Conservation (phyloP, 2,888 invertebrate species). For the Lasioglossum zephyrum region DNA sequence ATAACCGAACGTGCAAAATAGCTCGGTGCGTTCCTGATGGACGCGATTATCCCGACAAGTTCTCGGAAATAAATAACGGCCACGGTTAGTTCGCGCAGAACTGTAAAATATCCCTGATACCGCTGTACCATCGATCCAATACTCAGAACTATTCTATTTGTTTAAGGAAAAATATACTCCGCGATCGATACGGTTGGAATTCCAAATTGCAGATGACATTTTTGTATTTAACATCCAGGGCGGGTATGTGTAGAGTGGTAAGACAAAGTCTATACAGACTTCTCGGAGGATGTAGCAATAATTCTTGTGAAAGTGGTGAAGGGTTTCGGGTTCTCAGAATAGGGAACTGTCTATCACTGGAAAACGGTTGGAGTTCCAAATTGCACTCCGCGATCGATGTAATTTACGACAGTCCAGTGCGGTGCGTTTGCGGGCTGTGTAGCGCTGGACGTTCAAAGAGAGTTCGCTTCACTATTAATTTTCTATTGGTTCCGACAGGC, state of each 20-base stretch:
- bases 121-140: not conserved
- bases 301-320: too few species aligned
- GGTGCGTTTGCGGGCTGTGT: not conserved
- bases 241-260: too few species aligned
- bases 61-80: not conserved
- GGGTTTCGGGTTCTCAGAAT: too few species aligned
- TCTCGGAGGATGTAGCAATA: too few species aligned
- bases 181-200: not conserved
- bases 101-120: not conserved
- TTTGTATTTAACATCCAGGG: too few species aligned
- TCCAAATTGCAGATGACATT: too few species aligned
- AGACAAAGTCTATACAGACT: too few species aligned
- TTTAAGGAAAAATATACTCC: not conserved
- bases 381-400: not conserved
- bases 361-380: too few species aligned
- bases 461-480: slow-evolving; percentile 45
- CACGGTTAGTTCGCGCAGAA: too few species aligned
- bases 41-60: not conserved
- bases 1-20: not conserved
- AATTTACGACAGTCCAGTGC: not conserved
- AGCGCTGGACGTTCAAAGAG: slow-evolving; percentile 57
- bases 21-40: too few species aligned
- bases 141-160: not conserved
- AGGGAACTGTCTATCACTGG: too few species aligned
- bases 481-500: slow-evolving; percentile 37